Conservation (phyloP, 2,113 vertebrate genomes). For the Symphodus melops region DNA sequence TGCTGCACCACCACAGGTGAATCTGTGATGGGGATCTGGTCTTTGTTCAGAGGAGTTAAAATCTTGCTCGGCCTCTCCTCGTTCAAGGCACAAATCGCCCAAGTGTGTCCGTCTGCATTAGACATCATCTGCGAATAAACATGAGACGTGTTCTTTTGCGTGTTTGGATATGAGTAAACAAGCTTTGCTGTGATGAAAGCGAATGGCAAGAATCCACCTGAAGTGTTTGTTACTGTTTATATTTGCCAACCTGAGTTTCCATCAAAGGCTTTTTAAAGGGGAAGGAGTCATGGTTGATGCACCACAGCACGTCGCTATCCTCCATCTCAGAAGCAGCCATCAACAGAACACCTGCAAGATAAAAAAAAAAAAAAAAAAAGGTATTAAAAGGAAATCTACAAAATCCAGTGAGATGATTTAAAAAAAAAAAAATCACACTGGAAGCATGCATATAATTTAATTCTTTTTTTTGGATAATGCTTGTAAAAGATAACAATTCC, state of each 20-base stretch:
- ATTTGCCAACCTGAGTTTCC: conserved; percentile 91
- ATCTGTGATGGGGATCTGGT: conserved; percentile 91
- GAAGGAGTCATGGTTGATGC: conserved; percentile 97
- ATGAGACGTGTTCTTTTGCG: background rate
- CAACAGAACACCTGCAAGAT: conserved; percentile 87
- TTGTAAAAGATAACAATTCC: background rate
- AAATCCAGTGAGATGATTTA: background rate
- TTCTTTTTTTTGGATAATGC: too few relatives aligned
- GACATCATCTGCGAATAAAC: conserved; percentile 87
- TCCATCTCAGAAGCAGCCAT: conserved; percentile 97
- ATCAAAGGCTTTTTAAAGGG: conserved; percentile 97
- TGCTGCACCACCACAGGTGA: conserved; percentile 95
- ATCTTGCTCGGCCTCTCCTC: conserved; percentile 87
- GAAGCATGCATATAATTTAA: too few relatives aligned
- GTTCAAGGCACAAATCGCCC: conserved; percentile 92
- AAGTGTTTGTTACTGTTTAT: background rate
- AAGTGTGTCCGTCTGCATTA: conserved; percentile 93
- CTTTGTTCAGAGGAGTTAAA: conserved; percentile 91
- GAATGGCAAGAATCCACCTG: background rate
- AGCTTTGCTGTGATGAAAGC: background rate
- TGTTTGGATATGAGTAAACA: too few relatives aligned
- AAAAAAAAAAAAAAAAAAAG: conserved; percentile 2
- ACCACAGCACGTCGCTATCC: conserved; percentile 96
- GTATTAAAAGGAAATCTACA: background rate
- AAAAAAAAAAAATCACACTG: too few relatives aligned